Evolutionary conservation across 2,888 invertebrate genomes (phyloP), one percentile per base, ranked within the genome.

Genomic region (Brachypalpus laphriformis): DNA sequence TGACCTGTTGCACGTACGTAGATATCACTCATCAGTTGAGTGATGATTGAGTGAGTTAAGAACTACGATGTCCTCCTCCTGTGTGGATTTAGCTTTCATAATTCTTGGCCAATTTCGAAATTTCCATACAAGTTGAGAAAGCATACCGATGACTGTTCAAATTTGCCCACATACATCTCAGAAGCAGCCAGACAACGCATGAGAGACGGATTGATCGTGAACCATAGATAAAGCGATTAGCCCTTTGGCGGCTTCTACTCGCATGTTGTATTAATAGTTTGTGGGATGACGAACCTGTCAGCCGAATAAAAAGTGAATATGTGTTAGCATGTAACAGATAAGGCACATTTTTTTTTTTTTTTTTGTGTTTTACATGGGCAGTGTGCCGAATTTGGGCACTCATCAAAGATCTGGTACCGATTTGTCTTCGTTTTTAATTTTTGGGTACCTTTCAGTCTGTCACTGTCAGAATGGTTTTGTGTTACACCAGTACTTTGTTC

Each of bases 401-500:
- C 20, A 49, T 70, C 18, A 42, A 51, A 81, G 18, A 28, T 45
- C 47, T 61, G 20, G 16, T n/a, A 45, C 18, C 45, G 28, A 54
- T 54, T 28, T 61, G 51, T 28, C 31, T 28, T 47, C 56, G 47
- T 42, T 65, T 74, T 71, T 9, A 16, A 1, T 47, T 57, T 68
- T 57, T 56, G n/a, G 40, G 42, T 57, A 65, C 70, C 37, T 65
- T 40, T 20, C 63, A 63, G 47, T 71, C 68, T 54, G 78, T 85
- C 81, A 81, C 68, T 54, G 78, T 85, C 81, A 81, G 80, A 81
- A 85, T 20, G 59, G 56, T 54, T 54, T 28, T 71, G 80, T 70
- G 51, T 78, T 80, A 47, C 75, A 45, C 56, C 70, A 22, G 65
- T 54, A 71, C 72, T 72, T 82, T 77, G 51, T 49, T 34, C 37